phyloP scores from a whole-genome alignment of 2,113 vertebrate species.

The Centropus bengalensis region DNA sequence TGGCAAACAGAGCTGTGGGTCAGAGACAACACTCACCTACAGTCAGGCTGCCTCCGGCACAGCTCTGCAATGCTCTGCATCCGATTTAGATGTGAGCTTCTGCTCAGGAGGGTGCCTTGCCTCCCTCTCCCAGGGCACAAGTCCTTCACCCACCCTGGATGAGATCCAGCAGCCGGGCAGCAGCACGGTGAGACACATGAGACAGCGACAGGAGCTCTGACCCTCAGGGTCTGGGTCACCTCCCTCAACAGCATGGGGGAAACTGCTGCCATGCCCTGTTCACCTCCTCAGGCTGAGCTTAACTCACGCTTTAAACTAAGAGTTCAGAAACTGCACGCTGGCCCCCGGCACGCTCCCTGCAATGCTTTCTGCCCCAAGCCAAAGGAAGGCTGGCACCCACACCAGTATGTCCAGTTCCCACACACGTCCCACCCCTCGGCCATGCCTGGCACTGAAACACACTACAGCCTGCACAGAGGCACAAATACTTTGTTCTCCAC shows the following conservation, averaged over 20 bases:
- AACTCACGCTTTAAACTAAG: not conserved
- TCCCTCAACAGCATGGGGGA: not conserved
- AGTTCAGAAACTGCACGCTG: not conserved
- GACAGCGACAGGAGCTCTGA: not conserved
- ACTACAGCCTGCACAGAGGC: not conserved
- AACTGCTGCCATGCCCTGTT: not conserved
- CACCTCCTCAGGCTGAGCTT: not conserved
- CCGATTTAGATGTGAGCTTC: not conserved
- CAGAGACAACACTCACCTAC: not conserved
- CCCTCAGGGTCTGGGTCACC: not conserved
- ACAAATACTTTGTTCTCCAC: not conserved
- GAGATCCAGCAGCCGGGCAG: not conserved
- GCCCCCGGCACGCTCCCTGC: not conserved
- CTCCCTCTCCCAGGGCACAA: fast-evolving
- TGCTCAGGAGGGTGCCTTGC: not conserved
- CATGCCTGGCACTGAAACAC: not conserved
- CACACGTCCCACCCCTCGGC: not conserved
- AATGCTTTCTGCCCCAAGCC: not conserved
- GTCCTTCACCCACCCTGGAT: fast-evolving
- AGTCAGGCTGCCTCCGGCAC: not conserved
- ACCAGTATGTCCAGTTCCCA: not conserved
- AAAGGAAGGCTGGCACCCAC: not conserved
- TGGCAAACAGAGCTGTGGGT: not conserved
- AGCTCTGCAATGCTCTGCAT: not conserved
- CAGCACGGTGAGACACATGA: not conserved